Evolutionary conservation across 2,888 invertebrate species (phyloP).

Genomic region (Hoplodrina blanda): DNA sequence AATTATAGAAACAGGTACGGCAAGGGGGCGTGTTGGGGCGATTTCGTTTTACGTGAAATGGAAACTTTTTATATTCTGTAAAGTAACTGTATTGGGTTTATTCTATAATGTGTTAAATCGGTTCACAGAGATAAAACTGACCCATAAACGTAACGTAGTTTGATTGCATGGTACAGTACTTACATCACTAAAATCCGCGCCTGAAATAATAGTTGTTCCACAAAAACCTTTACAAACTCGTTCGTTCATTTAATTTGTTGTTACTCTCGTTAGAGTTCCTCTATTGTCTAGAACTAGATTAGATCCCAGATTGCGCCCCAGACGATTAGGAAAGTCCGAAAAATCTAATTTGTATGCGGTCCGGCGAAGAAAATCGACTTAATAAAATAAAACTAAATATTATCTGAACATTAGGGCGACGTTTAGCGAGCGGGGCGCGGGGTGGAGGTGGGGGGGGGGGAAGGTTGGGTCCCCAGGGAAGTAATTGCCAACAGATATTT

Average conservation of each 20-base stretch:
- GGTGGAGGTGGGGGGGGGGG: too few relatives aligned
- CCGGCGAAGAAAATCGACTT: constrained; percentile 15
- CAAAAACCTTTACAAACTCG: background rate
- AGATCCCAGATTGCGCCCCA: constrained; percentile 1
- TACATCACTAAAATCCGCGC: background rate
- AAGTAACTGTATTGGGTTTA: too few relatives aligned
- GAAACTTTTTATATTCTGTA: too few relatives aligned
- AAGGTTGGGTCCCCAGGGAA: constrained; percentile 13
- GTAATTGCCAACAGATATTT: constrained; percentile 46
- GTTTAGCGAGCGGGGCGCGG: background rate
- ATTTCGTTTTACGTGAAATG: background rate
- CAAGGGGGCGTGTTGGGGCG: background rate
- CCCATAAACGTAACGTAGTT: too few relatives aligned
- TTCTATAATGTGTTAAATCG: too few relatives aligned
- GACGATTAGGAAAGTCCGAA: constrained; percentile 13
- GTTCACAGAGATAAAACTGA: background rate
- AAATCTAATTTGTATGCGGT: constrained; percentile 41
- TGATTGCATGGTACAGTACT: too few relatives aligned
- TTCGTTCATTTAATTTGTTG: constrained; percentile 21
- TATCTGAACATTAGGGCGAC: constrained; percentile 28
- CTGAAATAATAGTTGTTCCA: background rate
- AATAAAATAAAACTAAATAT: constrained; percentile 53
- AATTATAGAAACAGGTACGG: constrained; percentile 1
- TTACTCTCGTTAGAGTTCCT: background rate
- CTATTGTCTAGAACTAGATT: constrained; percentile 25